A percentile compares a stretch with the other conserved stretches of the same genome.
These are phyloP conservation scores for Cordilura impudica DNA, from an alignment of 2,888 invertebrate species.

Conservation along the genomic window DNA sequence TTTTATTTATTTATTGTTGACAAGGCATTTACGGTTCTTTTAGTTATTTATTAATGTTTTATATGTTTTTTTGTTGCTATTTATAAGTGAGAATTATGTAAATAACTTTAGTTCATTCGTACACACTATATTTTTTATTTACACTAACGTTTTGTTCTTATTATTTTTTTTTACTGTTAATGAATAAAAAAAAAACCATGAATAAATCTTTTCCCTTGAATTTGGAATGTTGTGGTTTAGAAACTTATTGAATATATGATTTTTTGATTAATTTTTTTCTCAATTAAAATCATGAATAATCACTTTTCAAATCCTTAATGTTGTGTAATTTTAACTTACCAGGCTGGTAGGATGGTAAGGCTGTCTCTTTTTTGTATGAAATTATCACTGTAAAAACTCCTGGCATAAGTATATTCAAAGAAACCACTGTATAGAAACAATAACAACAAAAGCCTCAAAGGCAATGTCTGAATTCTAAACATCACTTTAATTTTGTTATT, in stretches of 20 bases:
- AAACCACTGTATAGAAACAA: conserved; percentile 51
- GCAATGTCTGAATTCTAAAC: conserved; percentile 30
- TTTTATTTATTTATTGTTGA: conserved; percentile 22
- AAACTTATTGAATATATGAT: not conserved
- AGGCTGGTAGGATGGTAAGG: conserved; percentile 64
- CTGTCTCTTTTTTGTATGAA: conserved; percentile 53
- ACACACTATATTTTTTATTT: too few relatives aligned
- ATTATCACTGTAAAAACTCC: conserved; percentile 46
- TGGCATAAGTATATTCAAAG: conserved; percentile 45
- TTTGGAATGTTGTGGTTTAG: not conserved
- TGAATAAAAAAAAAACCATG: conserved; percentile 3
- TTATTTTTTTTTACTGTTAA: not conserved
- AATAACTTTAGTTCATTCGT: not conserved
- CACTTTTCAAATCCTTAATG: not conserved
- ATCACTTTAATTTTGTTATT: conserved; percentile 21
- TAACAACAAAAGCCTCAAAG: conserved; percentile 51
- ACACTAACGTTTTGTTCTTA: not conserved
- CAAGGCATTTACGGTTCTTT: not conserved
- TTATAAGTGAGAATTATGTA: not conserved
- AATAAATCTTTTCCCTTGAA: not conserved
- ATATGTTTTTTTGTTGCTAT: not conserved
- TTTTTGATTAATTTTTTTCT: not conserved
- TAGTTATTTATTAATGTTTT: conserved; percentile 1
- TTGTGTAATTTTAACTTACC: conserved; percentile 68
- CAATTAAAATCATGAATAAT: not conserved